Evolutionary conservation across 1,140 invertebrate species (phyloP), one percentile per base, ranked within the genome.

Genomic region (Panulirus ornatus): DNA sequence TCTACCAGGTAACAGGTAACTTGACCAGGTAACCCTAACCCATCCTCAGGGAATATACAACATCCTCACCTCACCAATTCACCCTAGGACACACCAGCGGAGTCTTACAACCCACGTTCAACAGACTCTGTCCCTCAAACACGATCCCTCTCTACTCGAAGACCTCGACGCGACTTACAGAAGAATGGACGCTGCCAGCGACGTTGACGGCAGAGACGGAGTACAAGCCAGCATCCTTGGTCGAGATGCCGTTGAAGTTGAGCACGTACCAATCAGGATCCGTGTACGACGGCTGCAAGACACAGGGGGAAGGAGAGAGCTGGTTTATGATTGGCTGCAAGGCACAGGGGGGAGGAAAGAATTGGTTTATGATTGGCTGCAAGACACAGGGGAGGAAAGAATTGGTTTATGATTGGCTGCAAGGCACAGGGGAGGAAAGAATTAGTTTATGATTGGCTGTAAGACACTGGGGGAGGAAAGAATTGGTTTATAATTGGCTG

Each of bases 181-280:
- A 98, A 81, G 96, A 96, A 47, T 97, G 97, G n/a, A 97, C 95
- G 73, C 96, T 96, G 14, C 98, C 99, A 30, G 98, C 98, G 1
- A 98, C 95, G 94, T 99, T 99, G 22, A 96, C 95, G 0, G 98
- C 98, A 83, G 97, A 97, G 84, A 99, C 96, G 8, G 98, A 98
- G 93, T 99, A 99, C 3, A 99, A 95, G 0, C 98, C 99, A 92
- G 97, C 96, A 94, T 99, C 99, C 93, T 97, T 97, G 58, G 96
- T 94, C 75, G 99, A 98, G 0, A 96, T 95, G 93, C 99, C 97
- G 93, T 96, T 96, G 42, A 99, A 97, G 14, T 96, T 95, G 30
- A 99, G 94, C 8, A 97, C 95, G 89, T 97, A 97, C 0, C 96
- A 96, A 93, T 99, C 97, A 0, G 98, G 97, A 92, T 98, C 96